phyloP scores from a whole-genome alignment of 2,888 invertebrate genomes.

The Diplolepis rosae region DNA sequence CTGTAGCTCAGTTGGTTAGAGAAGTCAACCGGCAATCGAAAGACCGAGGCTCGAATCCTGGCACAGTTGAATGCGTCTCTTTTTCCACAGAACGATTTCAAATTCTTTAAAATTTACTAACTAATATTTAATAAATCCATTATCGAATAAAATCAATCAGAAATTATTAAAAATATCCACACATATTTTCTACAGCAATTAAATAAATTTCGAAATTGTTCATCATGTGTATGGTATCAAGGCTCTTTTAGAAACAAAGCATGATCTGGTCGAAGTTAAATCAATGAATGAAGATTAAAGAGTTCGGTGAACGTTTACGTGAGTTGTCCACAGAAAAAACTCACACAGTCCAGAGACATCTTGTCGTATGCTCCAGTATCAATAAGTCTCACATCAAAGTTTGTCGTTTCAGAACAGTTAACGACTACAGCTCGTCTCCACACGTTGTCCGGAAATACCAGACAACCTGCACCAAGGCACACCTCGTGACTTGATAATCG shows the following conservation, averaged over 20 bases:
- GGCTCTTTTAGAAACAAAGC: constrained; percentile 2
- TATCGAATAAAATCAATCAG: neutral
- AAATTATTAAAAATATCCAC: neutral
- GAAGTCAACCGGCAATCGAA: no score
- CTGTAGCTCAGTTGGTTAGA: no score
- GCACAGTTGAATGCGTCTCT: no score
- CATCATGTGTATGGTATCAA: constrained; percentile 60
- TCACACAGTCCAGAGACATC: constrained; percentile 65
- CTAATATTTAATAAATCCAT: neutral
- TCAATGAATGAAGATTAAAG: constrained; percentile 29
- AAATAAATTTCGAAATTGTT: constrained; percentile 46
- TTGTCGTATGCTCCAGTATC: constrained; percentile 67
- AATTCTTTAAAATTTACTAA: no score
- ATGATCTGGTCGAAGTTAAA: constrained; percentile 26
- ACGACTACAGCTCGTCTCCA: constrained; percentile 68
- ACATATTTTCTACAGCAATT: neutral
- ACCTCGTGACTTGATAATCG: constrained; percentile 64
- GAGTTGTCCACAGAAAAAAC: constrained; percentile 51
- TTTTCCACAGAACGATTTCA: no score
- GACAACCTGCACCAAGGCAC: constrained; percentile 68
- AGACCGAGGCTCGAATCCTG: no score
- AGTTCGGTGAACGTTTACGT: constrained; percentile 33
- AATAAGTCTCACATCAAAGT: constrained; percentile 65
- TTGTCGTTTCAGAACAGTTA: constrained; percentile 57
- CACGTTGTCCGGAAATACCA: constrained; percentile 62